These are phyloP conservation scores for Drosophila colorata DNA, from an alignment of 2,888 invertebrate genomes.

Conservation along the genomic window DNA sequence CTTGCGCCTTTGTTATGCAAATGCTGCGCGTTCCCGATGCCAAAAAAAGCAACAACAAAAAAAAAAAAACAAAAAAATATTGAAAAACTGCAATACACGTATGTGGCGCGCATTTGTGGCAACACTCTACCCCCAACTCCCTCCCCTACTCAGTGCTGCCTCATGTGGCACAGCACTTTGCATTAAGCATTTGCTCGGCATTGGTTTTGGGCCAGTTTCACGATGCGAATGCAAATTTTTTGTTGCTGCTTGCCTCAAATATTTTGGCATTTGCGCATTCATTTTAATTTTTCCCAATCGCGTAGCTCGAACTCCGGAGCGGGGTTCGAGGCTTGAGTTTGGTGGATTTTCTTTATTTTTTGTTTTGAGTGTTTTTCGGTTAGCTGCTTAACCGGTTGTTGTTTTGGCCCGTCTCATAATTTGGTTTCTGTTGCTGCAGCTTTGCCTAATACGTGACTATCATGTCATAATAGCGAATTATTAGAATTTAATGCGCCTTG, in stretches of 20 bases:
- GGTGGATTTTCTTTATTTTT: constrained; percentile 14
- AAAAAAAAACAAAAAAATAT: constrained; percentile 2
- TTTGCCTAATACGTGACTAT: constrained; percentile 79
- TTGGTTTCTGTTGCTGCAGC: constrained; percentile 66
- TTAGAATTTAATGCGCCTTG: constrained; percentile 77
- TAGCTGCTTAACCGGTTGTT: constrained; percentile 71
- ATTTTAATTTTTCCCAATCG: constrained; percentile 68
- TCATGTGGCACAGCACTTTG: constrained; percentile 35
- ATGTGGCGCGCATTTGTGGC: constrained; percentile 44
- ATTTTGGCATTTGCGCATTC: constrained; percentile 81
- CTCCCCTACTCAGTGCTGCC: not conserved
- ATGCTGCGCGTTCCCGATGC: constrained; percentile 54
- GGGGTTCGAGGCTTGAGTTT: constrained; percentile 10
- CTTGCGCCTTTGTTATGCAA: constrained; percentile 79
- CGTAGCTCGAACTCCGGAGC: constrained; percentile 1
- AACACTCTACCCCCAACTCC: constrained; percentile 8
- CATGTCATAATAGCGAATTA: constrained; percentile 81
- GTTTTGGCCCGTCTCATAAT: constrained; percentile 67
- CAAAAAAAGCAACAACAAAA: constrained; percentile 6
- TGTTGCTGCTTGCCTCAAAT: constrained; percentile 62
- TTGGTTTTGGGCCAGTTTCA: constrained; percentile 63
- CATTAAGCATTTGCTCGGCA: constrained; percentile 45
- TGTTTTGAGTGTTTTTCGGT: constrained; percentile 25
- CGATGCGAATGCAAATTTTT: constrained; percentile 63
- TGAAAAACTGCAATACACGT: constrained; percentile 21